Evolutionary conservation across 2,113 vertebrate genomes (phyloP).

Genomic region (Cebidichthys violaceus): DNA sequence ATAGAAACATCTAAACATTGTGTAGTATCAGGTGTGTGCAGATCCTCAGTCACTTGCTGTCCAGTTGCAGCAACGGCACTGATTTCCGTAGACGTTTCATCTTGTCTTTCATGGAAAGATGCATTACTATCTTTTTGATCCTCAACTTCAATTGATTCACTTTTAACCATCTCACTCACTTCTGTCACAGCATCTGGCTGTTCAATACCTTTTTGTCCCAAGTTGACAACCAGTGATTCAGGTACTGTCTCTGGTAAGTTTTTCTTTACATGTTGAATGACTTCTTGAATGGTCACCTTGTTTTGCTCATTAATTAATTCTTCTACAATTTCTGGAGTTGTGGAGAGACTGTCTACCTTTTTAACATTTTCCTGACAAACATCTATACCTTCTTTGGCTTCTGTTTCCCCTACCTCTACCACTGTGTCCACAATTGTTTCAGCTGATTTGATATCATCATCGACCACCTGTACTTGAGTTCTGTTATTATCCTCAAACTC

Average conservation of each 20-base stretch:
- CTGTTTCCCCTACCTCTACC: conserved; percentile 59
- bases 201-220: conserved; percentile 21
- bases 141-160: conserved; percentile 27
- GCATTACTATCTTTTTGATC: conserved; percentile 17
- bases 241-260: conserved; percentile 61
- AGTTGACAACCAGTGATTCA: conserved; percentile 24
- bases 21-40: neutral
- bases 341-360: neutral
- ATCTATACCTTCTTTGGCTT: conserved; percentile 42
- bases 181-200: conserved; percentile 6
- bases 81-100: neutral
- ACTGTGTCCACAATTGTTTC: conserved; percentile 33
- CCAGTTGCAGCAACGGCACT: conserved; percentile 13
- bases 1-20: neutral
- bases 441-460: conserved; percentile 47
- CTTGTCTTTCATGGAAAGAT: neutral
- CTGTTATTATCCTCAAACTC: conserved; percentile 45
- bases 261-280: conserved; percentile 81
- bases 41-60: conserved; percentile 16
- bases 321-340: conserved; percentile 48
- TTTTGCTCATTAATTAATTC: conserved; percentile 72
- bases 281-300: conserved; percentile 74
- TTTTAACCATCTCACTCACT: conserved; percentile 19
- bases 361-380: conserved; percentile 44
- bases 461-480: conserved; percentile 44